Conservation (phyloP, 2,113 vertebrate genomes). For the Anarrhichthys ocellatus region DNA sequence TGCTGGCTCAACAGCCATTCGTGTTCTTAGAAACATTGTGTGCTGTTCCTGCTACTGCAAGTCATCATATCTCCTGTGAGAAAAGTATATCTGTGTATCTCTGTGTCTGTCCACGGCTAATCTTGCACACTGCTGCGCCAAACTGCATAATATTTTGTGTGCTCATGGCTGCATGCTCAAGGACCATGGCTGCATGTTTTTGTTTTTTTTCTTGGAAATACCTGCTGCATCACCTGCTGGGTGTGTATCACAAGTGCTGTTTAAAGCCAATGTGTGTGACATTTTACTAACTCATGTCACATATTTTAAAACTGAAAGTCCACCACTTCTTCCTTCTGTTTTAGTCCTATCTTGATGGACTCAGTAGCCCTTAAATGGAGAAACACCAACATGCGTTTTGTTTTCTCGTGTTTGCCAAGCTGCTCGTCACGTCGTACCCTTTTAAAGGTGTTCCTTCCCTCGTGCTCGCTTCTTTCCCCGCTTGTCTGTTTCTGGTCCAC, state of each 20-base stretch:
- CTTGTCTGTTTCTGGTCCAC: slow-evolving; percentile 58
- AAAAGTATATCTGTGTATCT: background rate
- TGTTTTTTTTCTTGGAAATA: background rate
- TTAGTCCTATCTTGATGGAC: background rate
- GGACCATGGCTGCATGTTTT: too few relatives aligned
- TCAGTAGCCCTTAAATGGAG: background rate
- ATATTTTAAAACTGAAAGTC: background rate
- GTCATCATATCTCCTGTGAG: background rate
- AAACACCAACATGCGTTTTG: background rate
- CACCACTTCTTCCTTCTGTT: background rate
- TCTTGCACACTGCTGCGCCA: background rate
- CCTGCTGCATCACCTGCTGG: background rate
- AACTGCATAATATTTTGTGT: background rate
- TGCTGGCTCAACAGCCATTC: background rate
- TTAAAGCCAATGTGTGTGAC: background rate
- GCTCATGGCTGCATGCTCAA: background rate
- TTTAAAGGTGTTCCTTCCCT: slow-evolving; percentile 35
- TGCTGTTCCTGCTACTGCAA: background rate
- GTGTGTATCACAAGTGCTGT: background rate
- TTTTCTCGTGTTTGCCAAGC: background rate
- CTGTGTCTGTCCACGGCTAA: background rate
- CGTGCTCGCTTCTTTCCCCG: background rate
- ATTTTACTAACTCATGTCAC: background rate
- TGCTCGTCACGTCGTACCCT: background rate
- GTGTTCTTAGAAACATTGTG: background rate